Evolutionary conservation across 2,113 vertebrate genomes (phyloP).

Genomic region (Corythornis vintsioides): DNA sequence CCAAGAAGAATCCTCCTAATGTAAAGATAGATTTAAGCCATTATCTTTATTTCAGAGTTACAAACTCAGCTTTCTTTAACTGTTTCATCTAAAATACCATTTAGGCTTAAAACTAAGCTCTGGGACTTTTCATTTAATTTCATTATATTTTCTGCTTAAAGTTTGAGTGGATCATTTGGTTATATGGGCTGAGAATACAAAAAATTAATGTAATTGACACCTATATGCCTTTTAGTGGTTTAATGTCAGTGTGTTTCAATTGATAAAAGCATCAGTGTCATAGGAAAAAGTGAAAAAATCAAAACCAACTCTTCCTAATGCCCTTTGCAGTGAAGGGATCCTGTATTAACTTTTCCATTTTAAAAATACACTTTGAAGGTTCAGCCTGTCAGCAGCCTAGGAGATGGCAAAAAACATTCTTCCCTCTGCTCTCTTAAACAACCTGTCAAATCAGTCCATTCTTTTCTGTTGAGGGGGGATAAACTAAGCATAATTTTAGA

Average conservation of each 20-base stretch:
- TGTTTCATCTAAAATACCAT: slow-evolving; percentile 39
- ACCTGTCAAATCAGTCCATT: neutral
- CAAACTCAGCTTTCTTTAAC: slow-evolving; percentile 39
- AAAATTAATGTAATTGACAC: slow-evolving; percentile 38
- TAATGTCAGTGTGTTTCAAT: slow-evolving; percentile 28
- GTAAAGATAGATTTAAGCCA: slow-evolving; percentile 1
- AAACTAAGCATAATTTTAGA: neutral
- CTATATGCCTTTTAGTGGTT: slow-evolving; percentile 2
- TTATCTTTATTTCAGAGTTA: slow-evolving; percentile 19
- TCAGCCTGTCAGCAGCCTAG: neutral
- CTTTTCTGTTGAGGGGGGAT: neutral
- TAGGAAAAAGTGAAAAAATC: slow-evolving; percentile 24
- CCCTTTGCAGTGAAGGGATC: neutral
- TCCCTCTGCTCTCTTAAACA: neutral
- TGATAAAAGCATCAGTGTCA: slow-evolving; percentile 20
- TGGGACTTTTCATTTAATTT: slow-evolving; percentile 59
- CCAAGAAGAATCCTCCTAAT: neutral
- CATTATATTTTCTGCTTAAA: slow-evolving; percentile 45
- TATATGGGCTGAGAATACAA: slow-evolving; percentile 29
- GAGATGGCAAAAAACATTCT: neutral
- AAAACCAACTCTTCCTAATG: neutral
- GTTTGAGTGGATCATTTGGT: slow-evolving; percentile 37
- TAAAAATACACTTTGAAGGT: neutral
- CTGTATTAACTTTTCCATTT: slow-evolving; percentile 1
- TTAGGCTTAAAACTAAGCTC: slow-evolving; percentile 38